Percentiles rank a stretch among this genome's conserved stretches.
Evolutionary conservation across 2,113 vertebrate genomes (phyloP).

Genomic region (Aldabrachelys gigantea): DNA sequence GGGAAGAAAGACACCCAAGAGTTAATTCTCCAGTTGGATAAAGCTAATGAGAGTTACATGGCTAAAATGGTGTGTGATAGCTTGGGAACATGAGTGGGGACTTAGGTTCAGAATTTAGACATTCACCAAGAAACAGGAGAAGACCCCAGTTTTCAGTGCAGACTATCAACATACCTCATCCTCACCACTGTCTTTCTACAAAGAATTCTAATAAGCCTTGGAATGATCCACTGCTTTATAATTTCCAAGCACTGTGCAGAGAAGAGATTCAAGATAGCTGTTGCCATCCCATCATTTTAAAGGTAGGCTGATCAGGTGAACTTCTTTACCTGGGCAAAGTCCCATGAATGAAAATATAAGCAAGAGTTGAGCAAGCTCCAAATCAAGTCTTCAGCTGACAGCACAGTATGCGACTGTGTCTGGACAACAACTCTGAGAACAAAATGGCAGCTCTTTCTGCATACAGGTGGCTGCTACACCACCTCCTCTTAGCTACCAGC

Average conservation of each 20-base stretch:
- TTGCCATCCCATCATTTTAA: neutral
- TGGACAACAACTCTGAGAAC: neutral
- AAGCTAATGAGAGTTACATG: neutral
- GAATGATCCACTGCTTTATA: neutral
- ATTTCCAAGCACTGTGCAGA: neutral
- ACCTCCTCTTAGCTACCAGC: neutral
- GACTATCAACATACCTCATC: neutral
- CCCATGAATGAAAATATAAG: neutral
- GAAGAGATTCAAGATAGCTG: neutral
- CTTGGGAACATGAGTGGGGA: neutral
- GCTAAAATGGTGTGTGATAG: no score
- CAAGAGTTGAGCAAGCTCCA: neutral
- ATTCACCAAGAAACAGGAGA: neutral
- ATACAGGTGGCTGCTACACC: neutral
- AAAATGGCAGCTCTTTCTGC: neutral
- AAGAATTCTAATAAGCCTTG: neutral
- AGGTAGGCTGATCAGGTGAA: neutral
- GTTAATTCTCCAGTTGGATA: neutral
- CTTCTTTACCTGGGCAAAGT: neutral
- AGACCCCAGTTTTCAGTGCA: neutral
- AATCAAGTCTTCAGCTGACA: neutral
- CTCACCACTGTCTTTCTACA: neutral
- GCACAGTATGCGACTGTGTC: neutral
- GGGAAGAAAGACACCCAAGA: neutral
- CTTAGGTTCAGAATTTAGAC: neutral